These are phyloP conservation scores for Chaetogeoica ovagalla DNA, from an alignment of 2,888 invertebrate genomes.

Conservation along the genomic window DNA sequence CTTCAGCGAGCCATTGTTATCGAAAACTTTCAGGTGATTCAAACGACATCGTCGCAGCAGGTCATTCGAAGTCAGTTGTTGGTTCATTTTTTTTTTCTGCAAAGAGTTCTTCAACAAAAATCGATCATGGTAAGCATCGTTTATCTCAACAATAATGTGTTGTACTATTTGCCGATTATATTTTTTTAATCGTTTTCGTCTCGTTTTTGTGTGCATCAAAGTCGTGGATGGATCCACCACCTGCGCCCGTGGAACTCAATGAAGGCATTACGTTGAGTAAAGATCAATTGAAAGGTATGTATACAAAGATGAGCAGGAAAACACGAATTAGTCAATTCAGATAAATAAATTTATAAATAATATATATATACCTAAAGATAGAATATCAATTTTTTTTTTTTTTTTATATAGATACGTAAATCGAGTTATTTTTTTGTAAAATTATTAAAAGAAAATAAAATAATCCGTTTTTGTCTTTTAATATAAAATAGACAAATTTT, in stretches of 20 bases:
- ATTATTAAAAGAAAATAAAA: too few species aligned
- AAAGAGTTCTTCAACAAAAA: background rate
- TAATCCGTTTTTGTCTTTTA: too few species aligned
- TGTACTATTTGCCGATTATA: too few species aligned
- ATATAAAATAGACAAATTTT: too few species aligned
- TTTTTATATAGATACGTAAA: background rate
- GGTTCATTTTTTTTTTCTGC: background rate
- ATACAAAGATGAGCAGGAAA: too few species aligned
- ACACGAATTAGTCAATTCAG: too few species aligned
- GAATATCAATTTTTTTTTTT: background rate
- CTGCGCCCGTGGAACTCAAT: background rate
- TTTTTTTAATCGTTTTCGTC: background rate
- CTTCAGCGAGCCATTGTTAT: background rate
- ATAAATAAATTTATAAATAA: too few species aligned
- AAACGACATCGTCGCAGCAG: too few species aligned
- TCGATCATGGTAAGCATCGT: constrained; percentile 25
- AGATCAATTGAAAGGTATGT: constrained; percentile 46
- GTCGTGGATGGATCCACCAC: constrained; percentile 47
- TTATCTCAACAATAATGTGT: too few species aligned
- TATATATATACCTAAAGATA: too few species aligned
- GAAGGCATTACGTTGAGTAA: constrained; percentile 43
- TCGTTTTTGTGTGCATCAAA: background rate
- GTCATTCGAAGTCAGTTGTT: background rate
- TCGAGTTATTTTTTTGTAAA: too few species aligned
- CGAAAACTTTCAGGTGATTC: background rate